phyloP scores from a whole-genome alignment of 2,113 vertebrate genomes.

The Rhipidura dahli region DNA sequence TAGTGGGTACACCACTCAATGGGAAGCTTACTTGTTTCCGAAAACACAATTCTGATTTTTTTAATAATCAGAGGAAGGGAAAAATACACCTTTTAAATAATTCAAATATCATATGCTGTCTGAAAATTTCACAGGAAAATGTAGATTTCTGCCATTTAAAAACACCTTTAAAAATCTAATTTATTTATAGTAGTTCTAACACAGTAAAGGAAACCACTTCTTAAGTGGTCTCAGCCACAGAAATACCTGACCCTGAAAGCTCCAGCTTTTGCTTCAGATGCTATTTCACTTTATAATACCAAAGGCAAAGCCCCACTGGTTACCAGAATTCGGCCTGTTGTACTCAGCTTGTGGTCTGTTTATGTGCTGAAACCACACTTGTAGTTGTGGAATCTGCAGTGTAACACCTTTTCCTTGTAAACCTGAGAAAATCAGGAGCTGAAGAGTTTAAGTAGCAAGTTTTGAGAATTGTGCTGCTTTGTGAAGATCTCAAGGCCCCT shows the following conservation, averaged over 20 bases:
- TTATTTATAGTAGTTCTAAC: neutral
- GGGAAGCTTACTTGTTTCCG: neutral
- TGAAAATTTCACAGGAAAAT: neutral
- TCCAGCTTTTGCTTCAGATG: neutral
- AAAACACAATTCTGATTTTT: neutral
- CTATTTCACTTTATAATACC: neutral
- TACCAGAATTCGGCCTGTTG: neutral
- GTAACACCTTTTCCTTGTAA: neutral
- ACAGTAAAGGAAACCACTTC: neutral
- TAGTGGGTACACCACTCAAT: neutral
- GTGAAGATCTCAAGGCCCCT: neutral
- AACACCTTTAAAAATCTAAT: neutral
- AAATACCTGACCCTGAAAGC: neutral
- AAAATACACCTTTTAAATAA: neutral
- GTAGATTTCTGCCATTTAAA: neutral
- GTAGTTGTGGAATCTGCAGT: neutral
- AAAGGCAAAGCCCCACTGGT: neutral
- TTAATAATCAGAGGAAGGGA: neutral
- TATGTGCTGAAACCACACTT: rapidly evolving
- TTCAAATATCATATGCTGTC: neutral
- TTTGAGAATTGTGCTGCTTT: neutral
- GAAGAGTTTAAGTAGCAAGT: neutral
- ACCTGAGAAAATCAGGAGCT: neutral
- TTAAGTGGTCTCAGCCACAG: neutral
- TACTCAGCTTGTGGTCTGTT: neutral